Conservation (phyloP, 2,797 vertebrate genomes). For the Cuniculus paca region DNA sequence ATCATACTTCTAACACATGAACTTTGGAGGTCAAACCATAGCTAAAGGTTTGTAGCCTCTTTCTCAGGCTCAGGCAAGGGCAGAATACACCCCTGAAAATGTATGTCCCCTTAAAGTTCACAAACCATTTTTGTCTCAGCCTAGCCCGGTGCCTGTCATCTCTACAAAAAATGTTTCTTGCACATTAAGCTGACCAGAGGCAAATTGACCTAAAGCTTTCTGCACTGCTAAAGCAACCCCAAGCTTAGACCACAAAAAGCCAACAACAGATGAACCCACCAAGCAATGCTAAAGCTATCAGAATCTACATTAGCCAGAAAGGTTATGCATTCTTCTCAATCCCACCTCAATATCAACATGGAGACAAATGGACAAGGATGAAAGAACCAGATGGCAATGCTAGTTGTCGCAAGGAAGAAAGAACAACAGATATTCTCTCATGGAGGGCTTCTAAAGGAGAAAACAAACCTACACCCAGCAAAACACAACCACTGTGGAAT, state of each 20-base stretch:
- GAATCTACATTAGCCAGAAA: neutral
- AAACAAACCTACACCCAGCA: neutral
- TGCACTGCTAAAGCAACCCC: neutral
- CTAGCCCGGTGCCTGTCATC: neutral
- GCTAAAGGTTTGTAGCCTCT: neutral
- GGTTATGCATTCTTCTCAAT: neutral
- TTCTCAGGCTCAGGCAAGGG: neutral
- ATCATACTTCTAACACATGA: neutral
- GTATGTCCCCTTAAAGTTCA: neutral
- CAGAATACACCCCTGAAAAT: neutral
- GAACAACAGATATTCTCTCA: neutral
- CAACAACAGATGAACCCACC: neutral
- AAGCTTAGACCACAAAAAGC: neutral
- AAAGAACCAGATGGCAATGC: neutral
- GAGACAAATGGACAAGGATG: neutral
- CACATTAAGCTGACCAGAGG: neutral
- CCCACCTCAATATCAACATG: neutral
- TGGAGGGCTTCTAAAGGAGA: neutral
- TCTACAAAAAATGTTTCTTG: neutral
- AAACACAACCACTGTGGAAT: neutral
- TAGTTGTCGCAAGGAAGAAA: neutral
- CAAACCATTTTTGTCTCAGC: neutral
- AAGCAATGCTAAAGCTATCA: neutral
- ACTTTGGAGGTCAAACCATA: neutral
- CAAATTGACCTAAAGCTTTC: neutral